Percentiles rank a stretch among this genome's conserved stretches.
These are phyloP conservation scores for Chironomus riparius DNA, from an alignment of 2,888 invertebrate species.

Conservation along the genomic window DNA sequence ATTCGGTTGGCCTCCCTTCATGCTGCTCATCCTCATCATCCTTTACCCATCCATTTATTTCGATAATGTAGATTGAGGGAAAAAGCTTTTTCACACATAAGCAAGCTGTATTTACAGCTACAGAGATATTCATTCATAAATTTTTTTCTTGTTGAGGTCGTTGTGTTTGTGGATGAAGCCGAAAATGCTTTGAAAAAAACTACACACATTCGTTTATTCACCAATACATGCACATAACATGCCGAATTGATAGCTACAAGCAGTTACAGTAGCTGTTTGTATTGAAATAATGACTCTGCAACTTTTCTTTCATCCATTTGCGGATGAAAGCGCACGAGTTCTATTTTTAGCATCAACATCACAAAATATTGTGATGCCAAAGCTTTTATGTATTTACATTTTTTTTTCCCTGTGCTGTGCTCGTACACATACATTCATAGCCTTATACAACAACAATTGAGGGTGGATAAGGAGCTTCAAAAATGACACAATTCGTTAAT, in stretches of 20 bases:
- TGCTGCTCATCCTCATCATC: background rate
- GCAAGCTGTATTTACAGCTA: background rate
- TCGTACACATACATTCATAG: too few relatives aligned
- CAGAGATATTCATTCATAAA: conserved; percentile 4
- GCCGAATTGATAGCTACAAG: background rate
- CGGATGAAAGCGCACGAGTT: conserved; percentile 11
- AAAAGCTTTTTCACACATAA: conserved; percentile 2
- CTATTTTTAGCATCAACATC: conserved; percentile 24
- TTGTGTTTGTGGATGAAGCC: background rate
- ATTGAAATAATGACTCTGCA: conserved; percentile 8
- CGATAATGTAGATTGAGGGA: background rate
- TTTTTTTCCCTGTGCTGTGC: too few relatives aligned
- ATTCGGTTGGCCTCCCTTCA: background rate
- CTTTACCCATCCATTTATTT: background rate
- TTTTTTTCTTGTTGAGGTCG: background rate
- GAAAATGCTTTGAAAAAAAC: background rate
- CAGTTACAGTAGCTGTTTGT: background rate
- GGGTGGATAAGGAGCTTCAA: too few relatives aligned
- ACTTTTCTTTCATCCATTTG: conserved; percentile 4
- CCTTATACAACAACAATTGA: too few relatives aligned
- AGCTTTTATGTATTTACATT: background rate
- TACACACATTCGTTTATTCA: background rate
- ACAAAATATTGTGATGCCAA: background rate
- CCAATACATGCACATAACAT: background rate
- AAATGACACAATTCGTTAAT: too few relatives aligned